Evolutionary conservation across 2,113 vertebrate genomes (phyloP), one percentile per base, ranked within the genome.

Genomic region (Cisticola juncidis): DNA sequence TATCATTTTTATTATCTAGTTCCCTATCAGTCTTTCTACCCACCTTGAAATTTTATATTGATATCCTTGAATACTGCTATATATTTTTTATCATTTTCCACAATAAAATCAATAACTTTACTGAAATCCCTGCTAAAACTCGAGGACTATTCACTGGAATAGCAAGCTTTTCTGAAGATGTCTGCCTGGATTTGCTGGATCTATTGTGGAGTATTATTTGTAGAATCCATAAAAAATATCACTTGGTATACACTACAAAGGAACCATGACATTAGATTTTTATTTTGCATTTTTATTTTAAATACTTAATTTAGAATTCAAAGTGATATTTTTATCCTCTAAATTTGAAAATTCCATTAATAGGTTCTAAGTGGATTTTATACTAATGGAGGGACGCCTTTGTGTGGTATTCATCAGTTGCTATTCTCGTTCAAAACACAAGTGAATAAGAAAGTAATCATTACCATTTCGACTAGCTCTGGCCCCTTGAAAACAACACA

Each of bases 381-480:
- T 74, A 64, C 42, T 91, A 51, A 44, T 53, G 14, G 47, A 72
- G 44, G 77, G 65, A 97, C 60, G 54, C 23, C 71, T 95, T 94
- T 16, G 5, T 86, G 48, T 89, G 54, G 51, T 90, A 94, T 94
- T 90, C 93, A 91, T 96, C 86, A 95, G 64, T 73, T 96, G 64
- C 60, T 94, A 76, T 85, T 96, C 94, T 97, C 95, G 79, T 91
- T 94, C 78, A 95, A 96, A 97, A 69, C 70, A 58, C 48, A 91
- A 94, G 86, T 72, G 94, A 91, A 80, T 92, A 95, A 94, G 92
- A 94, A 81, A 78, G 65, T 86, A 95, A 94, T 91, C 66, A 69
- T 81, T 80, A 70, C 50, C 68, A 61, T 94, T 94, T 95, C 96
- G 82, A 95, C 71, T 90, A 72, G 56, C 35, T 76, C 81, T 94